A percentile compares a stretch with the other conserved stretches of the same genome.
phyloP scores from a whole-genome alignment of 2,888 invertebrate genomes.

The Stenodema calcarata region DNA sequence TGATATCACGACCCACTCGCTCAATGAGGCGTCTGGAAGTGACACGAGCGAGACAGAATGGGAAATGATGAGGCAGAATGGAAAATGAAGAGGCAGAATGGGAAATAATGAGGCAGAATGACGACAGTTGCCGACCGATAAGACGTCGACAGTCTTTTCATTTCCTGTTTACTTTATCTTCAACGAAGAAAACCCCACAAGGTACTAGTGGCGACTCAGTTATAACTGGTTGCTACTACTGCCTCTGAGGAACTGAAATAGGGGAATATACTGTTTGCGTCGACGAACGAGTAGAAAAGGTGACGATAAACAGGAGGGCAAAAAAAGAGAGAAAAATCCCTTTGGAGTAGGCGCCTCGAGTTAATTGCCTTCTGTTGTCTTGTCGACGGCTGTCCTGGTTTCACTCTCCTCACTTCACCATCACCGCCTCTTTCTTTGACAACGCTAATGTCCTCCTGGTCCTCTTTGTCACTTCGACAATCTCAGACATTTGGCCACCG shows the following conservation, averaged over 20 bases:
- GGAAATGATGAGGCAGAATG: neutral
- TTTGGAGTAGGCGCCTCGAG: slow-evolving; percentile 30
- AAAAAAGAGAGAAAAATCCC: slow-evolving; percentile 6
- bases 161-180: slow-evolving; percentile 40
- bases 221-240: neutral
- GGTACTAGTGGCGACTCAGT: neutral
- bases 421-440: slow-evolving; percentile 8
- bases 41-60: neutral
- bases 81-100: neutral
- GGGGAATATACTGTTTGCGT: neutral
- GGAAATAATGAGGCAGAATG: neutral
- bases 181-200: slow-evolving; percentile 5
- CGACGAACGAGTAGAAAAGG: slow-evolving; percentile 10
- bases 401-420: neutral
- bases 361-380: slow-evolving; percentile 46
- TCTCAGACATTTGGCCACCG: neutral
- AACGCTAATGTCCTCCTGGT: slow-evolving; percentile 12
- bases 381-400: slow-evolving; percentile 35
- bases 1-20: too few relatives aligned
- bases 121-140: neutral
- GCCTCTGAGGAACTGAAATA: neutral
- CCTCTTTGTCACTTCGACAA: neutral
- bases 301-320: slow-evolving; percentile 19
- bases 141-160: slow-evolving; percentile 5
- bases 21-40: neutral